phyloP scores from a whole-genome alignment of 2,888 invertebrate species.

The Taenaris catops region DNA sequence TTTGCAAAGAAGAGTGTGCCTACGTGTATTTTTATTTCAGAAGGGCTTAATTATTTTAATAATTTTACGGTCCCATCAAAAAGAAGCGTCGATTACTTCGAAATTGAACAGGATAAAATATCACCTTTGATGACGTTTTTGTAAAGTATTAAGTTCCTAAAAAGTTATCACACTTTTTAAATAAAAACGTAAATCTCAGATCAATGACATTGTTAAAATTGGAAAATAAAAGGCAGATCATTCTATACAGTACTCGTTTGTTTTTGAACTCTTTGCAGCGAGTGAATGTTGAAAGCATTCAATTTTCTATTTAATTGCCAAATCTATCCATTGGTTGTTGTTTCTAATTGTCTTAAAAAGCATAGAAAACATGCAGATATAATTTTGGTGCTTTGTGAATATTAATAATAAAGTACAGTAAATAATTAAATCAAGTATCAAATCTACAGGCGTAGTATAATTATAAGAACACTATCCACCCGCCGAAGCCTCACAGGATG shows the following conservation, averaged over 20 bases:
- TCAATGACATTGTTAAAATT: constrained; percentile 32
- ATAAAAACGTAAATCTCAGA: constrained; percentile 26
- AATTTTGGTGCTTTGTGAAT: too few species aligned
- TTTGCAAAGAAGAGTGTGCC: constrained; percentile 50
- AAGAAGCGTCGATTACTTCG: constrained; percentile 63
- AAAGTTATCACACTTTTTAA: constrained; percentile 32
- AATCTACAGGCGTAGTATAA: too few species aligned
- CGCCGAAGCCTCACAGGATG: too few species aligned
- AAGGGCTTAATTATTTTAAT: constrained; percentile 55
- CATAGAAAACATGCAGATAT: too few species aligned
- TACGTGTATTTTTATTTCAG: constrained; percentile 32
- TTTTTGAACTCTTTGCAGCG: constrained; percentile 29
- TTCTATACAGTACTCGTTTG: constrained; percentile 25
- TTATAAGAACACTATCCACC: too few species aligned
- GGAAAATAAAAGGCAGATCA: constrained; percentile 27
- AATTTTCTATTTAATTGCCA: constrained; percentile 41
- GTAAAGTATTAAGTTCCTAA: constrained; percentile 26
- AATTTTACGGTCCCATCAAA: constrained; percentile 55
- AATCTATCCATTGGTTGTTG: constrained; percentile 37
- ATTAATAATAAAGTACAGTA: too few species aligned
- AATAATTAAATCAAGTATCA: too few species aligned
- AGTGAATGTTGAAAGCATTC: constrained; percentile 34
- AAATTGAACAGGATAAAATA: constrained; percentile 36
- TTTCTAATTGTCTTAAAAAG: constrained; percentile 28
- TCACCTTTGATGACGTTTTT: constrained; percentile 20